A percentile compares a stretch with the other conserved stretches of the same genome.
These are phyloP conservation scores for Allacma fusca DNA, from an alignment of 2,888 invertebrate species.

Conservation along the genomic window DNA sequence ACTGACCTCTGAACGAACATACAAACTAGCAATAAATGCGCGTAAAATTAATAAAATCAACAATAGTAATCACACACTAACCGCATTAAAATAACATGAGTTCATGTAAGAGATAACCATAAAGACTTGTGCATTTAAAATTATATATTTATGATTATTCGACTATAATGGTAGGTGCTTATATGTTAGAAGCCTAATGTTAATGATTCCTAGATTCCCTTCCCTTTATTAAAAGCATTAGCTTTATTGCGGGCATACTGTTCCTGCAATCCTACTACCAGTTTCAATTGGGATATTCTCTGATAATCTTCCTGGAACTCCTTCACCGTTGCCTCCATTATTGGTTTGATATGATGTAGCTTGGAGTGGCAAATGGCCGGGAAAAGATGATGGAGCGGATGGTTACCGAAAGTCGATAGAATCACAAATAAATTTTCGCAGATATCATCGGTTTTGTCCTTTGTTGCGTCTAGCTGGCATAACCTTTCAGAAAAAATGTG, in stretches of 20 bases:
- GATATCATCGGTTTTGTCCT: background rate
- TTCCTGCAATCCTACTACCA: constrained; percentile 74
- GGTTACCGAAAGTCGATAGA: constrained; percentile 77
- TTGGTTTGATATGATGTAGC: constrained; percentile 73
- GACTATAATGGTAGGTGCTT: too few species aligned
- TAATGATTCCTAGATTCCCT: background rate
- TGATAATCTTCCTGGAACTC: constrained; percentile 69
- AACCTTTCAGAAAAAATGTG: background rate
- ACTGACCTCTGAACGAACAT: too few species aligned
- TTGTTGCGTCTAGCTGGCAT: constrained; percentile 13
- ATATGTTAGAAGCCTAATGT: too few species aligned
- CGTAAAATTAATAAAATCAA: too few species aligned
- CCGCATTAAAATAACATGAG: too few species aligned
- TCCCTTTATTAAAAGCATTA: background rate
- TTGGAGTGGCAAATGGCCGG: constrained; percentile 82
- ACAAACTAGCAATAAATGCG: too few species aligned
- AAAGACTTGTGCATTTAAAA: too few species aligned
- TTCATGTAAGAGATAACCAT: too few species aligned
- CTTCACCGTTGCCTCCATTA: constrained; percentile 71
- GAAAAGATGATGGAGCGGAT: constrained; percentile 82
- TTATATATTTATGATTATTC: too few species aligned
- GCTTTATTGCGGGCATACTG: constrained; percentile 68
- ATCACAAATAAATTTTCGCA: constrained; percentile 28
- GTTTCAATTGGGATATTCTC: constrained; percentile 68
- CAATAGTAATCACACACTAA: too few species aligned